phyloP scores from a whole-genome alignment of 2,888 invertebrate genomes.

The Diaphora mendica region DNA sequence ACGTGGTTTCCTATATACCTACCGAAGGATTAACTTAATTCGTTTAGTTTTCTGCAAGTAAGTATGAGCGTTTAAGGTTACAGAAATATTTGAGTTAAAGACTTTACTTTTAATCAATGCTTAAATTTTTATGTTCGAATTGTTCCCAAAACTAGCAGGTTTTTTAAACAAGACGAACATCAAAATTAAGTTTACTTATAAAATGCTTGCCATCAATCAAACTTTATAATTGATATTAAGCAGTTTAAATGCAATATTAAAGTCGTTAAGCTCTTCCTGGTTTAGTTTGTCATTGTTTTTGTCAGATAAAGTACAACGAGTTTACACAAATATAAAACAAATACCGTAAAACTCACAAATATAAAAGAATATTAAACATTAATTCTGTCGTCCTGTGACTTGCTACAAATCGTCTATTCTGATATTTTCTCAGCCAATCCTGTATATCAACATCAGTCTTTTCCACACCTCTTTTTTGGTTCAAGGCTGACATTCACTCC shows the following conservation, averaged over 20 bases:
- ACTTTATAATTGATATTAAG: too few species aligned
- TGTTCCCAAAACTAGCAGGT: too few species aligned
- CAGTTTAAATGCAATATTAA: too few species aligned
- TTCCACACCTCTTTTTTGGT: neutral
- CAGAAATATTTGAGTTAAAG: neutral
- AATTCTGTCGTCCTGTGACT: neutral
- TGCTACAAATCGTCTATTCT: neutral
- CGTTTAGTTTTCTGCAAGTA: neutral
- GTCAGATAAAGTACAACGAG: neutral
- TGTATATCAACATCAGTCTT: neutral
- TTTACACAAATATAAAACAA: neutral
- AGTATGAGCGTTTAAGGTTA: neutral
- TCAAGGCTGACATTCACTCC: neutral
- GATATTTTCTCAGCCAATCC: neutral
- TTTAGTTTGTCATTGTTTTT: neutral
- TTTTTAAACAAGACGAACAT: too few species aligned
- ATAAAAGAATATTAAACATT: neutral
- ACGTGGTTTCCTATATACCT: slow-evolving; percentile 17
- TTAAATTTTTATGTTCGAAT: too few species aligned
- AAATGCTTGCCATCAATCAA: too few species aligned
- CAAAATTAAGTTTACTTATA: too few species aligned
- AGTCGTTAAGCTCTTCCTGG: too few species aligned
- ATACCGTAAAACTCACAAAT: neutral
- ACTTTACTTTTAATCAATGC: neutral
- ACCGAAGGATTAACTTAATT: slow-evolving; percentile 13